Conservation (phyloP, 2,888 invertebrate species). For the Agrenia bidenticulata region DNA sequence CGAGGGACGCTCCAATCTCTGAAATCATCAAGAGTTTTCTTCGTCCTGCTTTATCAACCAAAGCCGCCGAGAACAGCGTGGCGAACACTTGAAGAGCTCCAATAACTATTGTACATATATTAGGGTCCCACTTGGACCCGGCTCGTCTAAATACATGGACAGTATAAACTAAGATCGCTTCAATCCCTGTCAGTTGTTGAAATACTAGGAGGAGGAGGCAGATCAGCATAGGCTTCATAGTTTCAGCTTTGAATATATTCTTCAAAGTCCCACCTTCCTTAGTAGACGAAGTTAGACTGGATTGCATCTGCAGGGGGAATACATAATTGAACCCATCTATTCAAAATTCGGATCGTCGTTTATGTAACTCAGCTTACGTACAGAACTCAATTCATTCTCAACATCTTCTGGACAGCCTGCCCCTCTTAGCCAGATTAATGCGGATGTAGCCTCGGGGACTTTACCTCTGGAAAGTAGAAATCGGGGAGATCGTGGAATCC, state of each 20-base stretch:
- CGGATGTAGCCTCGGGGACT: constrained; percentile 65
- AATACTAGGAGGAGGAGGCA: constrained; percentile 78
- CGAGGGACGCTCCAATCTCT: constrained; percentile 67
- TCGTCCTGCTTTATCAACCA: constrained; percentile 78
- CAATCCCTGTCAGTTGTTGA: constrained; percentile 80
- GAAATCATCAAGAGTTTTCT: constrained; percentile 56
- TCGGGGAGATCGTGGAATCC: constrained; percentile 74
- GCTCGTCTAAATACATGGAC: constrained; percentile 71
- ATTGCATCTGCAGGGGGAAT: not conserved
- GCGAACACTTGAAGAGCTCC: constrained; percentile 63
- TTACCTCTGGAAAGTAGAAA: constrained; percentile 65
- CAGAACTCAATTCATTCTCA: constrained; percentile 27
- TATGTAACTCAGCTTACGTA: no score
- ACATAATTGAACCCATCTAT: no score
- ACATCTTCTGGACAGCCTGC: constrained; percentile 54
- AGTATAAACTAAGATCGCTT: constrained; percentile 76
- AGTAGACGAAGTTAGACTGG: not conserved
- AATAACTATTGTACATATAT: constrained; percentile 62
- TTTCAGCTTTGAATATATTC: constrained; percentile 65
- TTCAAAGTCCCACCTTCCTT: constrained; percentile 55
- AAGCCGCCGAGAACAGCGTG: constrained; percentile 60
- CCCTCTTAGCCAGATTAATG: constrained; percentile 75
- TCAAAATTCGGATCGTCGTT: no score
- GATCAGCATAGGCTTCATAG: constrained; percentile 62
- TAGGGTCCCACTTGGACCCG: constrained; percentile 61